Base-by-base conservation (phyloP, 2,113 vertebrate species). In the Hirundichthys speculiger region DNA sequence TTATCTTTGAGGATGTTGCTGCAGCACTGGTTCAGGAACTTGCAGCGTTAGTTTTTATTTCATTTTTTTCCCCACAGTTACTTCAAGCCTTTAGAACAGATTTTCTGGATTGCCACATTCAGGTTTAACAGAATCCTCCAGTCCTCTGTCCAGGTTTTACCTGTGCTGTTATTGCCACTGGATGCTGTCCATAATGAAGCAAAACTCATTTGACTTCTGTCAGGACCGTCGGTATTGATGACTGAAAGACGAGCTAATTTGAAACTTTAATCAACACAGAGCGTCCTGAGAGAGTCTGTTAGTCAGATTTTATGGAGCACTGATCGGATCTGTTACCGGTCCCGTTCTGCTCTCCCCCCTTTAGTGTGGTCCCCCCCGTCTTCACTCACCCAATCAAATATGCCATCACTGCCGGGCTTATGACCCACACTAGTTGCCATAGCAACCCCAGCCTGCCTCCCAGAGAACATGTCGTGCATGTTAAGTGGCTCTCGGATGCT, bases 401-500 rank as follows among this genome's bases (percentile, higher is more conserved):
- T 68, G 58, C 75, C 80, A 61, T 80, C 70, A 69, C 69, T 63
- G 51, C 81, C 8, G 58, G 86, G 80, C 86, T 88, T 88, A 89
- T 90, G 90, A 89, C 87, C 86, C 77, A 64, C 75, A 57, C 75
- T 52, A 63, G 90, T 91, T 85, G 71, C 88, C 59, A 88, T 86
- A 72, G 86, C 78, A 86, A 90, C 88, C 13, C 54, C 68, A 69
- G 64, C 84, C 88, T 90, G 85, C 85, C 88, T 91, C 84, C 81
- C 5, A 12, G 80, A 85, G 82, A 86, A 85, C 88, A 84, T 82
- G 83, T 79, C 82, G 80, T 87, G 88, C 87, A 90, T 91, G 82
- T 89, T 90, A 91, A 91, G 90, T 88, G 84, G 65, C 72, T 84
- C 79, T 77, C 69, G 62, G 81, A 88, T 83, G 75, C 75, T 87